Evolutionary conservation across 2,888 invertebrate genomes (phyloP).

Genomic region (Melanotus villosus): DNA sequence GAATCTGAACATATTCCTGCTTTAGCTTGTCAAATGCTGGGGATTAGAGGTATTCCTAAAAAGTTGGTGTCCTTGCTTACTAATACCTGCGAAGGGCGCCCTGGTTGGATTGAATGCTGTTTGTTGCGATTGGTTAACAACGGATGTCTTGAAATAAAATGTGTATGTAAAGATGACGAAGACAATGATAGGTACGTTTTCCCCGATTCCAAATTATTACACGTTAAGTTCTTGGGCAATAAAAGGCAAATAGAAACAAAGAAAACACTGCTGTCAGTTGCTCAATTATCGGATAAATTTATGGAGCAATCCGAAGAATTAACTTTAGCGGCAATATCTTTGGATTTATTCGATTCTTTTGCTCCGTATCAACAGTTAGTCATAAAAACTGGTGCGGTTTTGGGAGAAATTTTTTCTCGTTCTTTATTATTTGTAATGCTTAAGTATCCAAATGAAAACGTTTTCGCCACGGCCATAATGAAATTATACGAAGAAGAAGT

Average conservation of each 20-base stretch:
- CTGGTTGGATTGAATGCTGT: slow-evolving; percentile 72
- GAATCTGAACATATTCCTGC: slow-evolving; percentile 67
- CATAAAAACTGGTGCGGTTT: slow-evolving; percentile 73
- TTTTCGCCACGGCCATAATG: slow-evolving; percentile 70
- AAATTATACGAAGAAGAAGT: slow-evolving; percentile 72
- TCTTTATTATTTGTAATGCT: slow-evolving; percentile 71
- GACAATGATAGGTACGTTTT: slow-evolving; percentile 66
- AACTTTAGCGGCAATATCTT: slow-evolving; percentile 69
- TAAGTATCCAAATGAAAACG: slow-evolving; percentile 70
- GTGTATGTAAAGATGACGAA: slow-evolving; percentile 63
- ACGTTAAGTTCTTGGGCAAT: background rate
- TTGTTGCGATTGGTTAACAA: slow-evolving; percentile 70
- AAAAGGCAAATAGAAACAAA: background rate
- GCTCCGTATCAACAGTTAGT: slow-evolving; percentile 74
- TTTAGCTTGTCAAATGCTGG: slow-evolving; percentile 75
- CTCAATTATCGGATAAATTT: slow-evolving; percentile 43
- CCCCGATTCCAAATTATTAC: slow-evolving; percentile 62
- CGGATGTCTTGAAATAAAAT: slow-evolving; percentile 64
- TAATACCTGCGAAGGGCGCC: slow-evolving; percentile 69
- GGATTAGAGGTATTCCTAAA: slow-evolving; percentile 72
- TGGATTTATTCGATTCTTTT: slow-evolving; percentile 73
- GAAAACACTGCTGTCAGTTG: slow-evolving; percentile 33
- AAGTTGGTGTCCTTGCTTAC: slow-evolving; percentile 70
- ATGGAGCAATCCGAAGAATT: slow-evolving; percentile 45
- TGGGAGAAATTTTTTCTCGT: slow-evolving; percentile 72